Conservation (phyloP, 2,113 vertebrate species). For the Crotalus viridis region DNA sequence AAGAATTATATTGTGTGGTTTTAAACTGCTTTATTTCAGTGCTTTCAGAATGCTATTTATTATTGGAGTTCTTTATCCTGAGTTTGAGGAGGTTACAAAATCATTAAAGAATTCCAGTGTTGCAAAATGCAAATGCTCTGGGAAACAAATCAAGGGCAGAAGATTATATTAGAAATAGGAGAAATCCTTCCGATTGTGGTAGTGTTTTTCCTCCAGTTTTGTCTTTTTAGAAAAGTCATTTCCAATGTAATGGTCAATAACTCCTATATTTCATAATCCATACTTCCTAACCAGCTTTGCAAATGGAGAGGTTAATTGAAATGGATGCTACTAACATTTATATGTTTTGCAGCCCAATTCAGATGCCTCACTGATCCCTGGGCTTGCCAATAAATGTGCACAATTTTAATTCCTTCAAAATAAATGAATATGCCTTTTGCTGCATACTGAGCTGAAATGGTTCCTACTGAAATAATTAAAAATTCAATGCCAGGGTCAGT, state of each 20-base stretch:
- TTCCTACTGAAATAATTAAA: not conserved
- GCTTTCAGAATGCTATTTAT: not conserved
- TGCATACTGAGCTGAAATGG: not conserved
- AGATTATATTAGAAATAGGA: constrained; percentile 1
- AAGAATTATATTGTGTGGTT: constrained; percentile 12
- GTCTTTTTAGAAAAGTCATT: not conserved
- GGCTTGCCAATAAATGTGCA: not conserved
- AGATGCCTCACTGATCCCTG: not conserved
- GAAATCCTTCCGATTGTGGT: not conserved
- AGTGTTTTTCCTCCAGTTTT: not conserved
- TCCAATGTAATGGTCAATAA: not conserved
- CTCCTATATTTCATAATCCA: not conserved
- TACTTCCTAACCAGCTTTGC: not conserved
- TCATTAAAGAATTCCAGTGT: not conserved
- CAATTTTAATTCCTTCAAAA: not conserved
- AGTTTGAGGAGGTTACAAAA: constrained; percentile 5
- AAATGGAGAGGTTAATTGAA: not conserved
- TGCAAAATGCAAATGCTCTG: not conserved
- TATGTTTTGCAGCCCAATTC: not conserved
- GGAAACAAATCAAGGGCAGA: not conserved
- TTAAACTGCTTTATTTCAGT: not conserved
- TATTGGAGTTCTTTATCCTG: not conserved
- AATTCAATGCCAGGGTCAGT: not conserved
- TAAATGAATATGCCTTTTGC: not conserved
- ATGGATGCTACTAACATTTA: not conserved